These are phyloP conservation scores for Lathamus discolor DNA, from an alignment of 2,113 vertebrate species.

Conservation along the genomic window DNA sequence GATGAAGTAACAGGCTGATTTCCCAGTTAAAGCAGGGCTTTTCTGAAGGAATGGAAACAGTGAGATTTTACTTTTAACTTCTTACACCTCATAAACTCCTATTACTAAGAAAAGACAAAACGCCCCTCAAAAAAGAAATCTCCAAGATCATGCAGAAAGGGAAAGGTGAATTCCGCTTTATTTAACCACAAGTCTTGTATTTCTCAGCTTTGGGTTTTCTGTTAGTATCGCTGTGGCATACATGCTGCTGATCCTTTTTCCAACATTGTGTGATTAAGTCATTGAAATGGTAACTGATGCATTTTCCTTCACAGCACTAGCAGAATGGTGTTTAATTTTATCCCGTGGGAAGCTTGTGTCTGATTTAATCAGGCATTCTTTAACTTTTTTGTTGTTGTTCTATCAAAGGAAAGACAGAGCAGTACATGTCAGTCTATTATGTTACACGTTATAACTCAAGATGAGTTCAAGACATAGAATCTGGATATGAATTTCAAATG, in stretches of 20 bases:
- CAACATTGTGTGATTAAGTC: neutral
- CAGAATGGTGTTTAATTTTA: conserved; percentile 64
- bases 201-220: neutral
- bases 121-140: conserved; percentile 18
- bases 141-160: neutral
- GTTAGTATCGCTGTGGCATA: neutral
- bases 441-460: neutral
- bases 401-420: conserved; percentile 40
- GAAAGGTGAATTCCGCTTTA: neutral
- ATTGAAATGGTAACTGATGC: conserved; percentile 30
- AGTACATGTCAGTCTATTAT: conserved; percentile 16
- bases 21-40: conserved; percentile 10
- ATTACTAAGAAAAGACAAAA: neutral
- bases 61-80: neutral
- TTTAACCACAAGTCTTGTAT: neutral
- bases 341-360: conserved; percentile 44
- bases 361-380: conserved; percentile 56
- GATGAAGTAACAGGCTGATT: conserved; percentile 17
- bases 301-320: conserved; percentile 55
- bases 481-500: conserved; percentile 22
- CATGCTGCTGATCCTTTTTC: neutral
- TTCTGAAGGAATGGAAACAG: neutral
- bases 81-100: neutral
- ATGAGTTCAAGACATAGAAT: neutral
- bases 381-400: conserved; percentile 17